phyloP scores from a whole-genome alignment of 2,113 vertebrate genomes.

The Orcinus orca region DNA sequence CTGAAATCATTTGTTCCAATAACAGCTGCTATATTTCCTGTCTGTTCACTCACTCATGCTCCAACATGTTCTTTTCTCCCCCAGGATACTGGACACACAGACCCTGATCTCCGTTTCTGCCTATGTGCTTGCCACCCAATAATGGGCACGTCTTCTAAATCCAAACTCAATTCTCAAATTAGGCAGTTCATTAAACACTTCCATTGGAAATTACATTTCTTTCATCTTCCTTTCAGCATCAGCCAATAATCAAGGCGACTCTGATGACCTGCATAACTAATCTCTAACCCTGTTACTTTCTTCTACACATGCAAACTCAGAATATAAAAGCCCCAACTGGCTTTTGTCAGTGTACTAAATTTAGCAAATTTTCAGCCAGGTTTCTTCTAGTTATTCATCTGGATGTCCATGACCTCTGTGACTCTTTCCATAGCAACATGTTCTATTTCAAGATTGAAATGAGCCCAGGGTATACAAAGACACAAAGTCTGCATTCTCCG shows the following conservation, averaged over 20 bases:
- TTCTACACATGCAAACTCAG: conserved; percentile 39
- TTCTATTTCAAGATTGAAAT: conserved; percentile 33
- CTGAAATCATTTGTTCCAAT: conserved; percentile 40
- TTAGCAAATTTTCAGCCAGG: conserved; percentile 26
- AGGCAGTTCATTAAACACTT: conserved; percentile 66
- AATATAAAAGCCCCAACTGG: conserved; percentile 18
- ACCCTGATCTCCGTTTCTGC: background rate
- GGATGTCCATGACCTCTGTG: conserved; percentile 9
- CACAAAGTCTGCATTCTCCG: background rate
- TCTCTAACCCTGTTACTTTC: conserved; percentile 30
- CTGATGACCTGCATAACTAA: conserved; percentile 29
- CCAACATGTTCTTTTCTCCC: background rate
- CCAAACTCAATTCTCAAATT: conserved; percentile 46
- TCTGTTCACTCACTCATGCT: background rate
- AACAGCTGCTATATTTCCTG: conserved; percentile 17
- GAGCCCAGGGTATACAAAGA: background rate
- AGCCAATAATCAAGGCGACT: conserved; percentile 33
- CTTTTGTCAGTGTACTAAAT: conserved; percentile 60
- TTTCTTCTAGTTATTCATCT: conserved; percentile 54
- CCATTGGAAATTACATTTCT: conserved; percentile 46
- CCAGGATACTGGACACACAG: background rate
- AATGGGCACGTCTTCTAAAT: conserved; percentile 19
- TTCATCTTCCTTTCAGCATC: conserved; percentile 52
- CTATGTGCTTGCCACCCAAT: background rate
- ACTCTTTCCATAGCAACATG: conserved; percentile 21